phyloP scores from a whole-genome alignment of 1,140 invertebrate genomes.

The Drosophila virilis region DNA sequence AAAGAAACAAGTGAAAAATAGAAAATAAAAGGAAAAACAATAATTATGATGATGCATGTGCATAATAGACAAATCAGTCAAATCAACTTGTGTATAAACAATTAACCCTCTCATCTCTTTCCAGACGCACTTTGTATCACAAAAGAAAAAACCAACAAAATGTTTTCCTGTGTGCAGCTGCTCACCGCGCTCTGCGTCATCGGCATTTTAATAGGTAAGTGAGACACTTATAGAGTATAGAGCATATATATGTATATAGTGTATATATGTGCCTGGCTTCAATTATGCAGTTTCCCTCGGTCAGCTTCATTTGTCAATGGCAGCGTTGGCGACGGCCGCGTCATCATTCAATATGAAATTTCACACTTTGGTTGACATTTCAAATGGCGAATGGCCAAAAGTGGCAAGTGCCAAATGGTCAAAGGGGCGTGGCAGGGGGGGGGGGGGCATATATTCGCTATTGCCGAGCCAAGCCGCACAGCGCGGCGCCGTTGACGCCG shows the following conservation, averaged over 20 bases:
- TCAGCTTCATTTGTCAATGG: constrained; percentile 70
- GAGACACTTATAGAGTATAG: background rate
- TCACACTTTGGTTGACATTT: constrained; percentile 78
- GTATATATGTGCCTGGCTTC: constrained; percentile 20
- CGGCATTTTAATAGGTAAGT: constrained; percentile 67
- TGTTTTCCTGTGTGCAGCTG: constrained; percentile 58
- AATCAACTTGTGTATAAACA: background rate
- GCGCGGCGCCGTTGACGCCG: constrained; percentile 63
- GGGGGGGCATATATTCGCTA: constrained; percentile 15
- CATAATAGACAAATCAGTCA: background rate
- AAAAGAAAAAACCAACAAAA: constrained; percentile 40
- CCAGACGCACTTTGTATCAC: background rate
- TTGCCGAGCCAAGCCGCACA: constrained; percentile 54
- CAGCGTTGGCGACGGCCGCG: constrained; percentile 25
- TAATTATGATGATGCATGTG: constrained; percentile 15
- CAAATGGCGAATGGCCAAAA: constrained; percentile 45
- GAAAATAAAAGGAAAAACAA: background rate
- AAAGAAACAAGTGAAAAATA: background rate
- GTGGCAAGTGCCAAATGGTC: background rate
- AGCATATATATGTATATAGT: background rate
- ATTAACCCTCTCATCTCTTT: constrained; percentile 3
- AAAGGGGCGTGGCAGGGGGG: background rate
- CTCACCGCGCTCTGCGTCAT: constrained; percentile 54
- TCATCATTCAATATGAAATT: constrained; percentile 75
- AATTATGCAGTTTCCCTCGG: constrained; percentile 59